phyloP scores from a whole-genome alignment of 2,113 vertebrate species.

The Stigmatopora argus region DNA sequence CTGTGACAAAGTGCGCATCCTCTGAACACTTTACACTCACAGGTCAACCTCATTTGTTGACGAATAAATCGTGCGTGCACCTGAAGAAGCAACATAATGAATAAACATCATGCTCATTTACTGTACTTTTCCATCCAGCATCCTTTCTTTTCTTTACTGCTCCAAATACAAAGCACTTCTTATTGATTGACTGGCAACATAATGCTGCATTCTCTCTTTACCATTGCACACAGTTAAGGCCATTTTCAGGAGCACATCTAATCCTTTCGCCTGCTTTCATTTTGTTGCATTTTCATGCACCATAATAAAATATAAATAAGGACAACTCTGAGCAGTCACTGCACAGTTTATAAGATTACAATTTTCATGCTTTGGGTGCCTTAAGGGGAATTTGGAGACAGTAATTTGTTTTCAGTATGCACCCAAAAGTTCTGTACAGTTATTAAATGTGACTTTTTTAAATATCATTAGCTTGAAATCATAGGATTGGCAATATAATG shows the following conservation, averaged over 20 bases:
- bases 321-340: not conserved
- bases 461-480: no score
- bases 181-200: slow-evolving; percentile 45
- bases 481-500: no score
- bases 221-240: slow-evolving; percentile 24
- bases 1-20: slow-evolving; percentile 11
- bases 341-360: slow-evolving; percentile 9
- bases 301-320: slow-evolving; percentile 16
- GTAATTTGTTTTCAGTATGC: not conserved
- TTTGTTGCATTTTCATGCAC: slow-evolving; percentile 18
- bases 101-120: slow-evolving; percentile 27
- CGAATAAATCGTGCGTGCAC: not conserved
- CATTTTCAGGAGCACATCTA: slow-evolving; percentile 31
- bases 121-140: slow-evolving; percentile 21
- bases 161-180: slow-evolving; percentile 41
- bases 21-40: slow-evolving; percentile 18
- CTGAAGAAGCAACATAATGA: not conserved
- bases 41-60: slow-evolving; percentile 12
- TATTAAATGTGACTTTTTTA: no score
- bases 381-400: not conserved
- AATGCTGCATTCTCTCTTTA: slow-evolving; percentile 37
- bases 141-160: slow-evolving; percentile 7
- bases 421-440: no score
- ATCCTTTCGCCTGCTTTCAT: not conserved
- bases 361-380: slow-evolving; percentile 1